Percentiles rank a stretch among this genome's conserved stretches.
These are phyloP conservation scores for Sparus aurata DNA, from an alignment of 2,797 vertebrate genomes.

Conservation along the genomic window DNA sequence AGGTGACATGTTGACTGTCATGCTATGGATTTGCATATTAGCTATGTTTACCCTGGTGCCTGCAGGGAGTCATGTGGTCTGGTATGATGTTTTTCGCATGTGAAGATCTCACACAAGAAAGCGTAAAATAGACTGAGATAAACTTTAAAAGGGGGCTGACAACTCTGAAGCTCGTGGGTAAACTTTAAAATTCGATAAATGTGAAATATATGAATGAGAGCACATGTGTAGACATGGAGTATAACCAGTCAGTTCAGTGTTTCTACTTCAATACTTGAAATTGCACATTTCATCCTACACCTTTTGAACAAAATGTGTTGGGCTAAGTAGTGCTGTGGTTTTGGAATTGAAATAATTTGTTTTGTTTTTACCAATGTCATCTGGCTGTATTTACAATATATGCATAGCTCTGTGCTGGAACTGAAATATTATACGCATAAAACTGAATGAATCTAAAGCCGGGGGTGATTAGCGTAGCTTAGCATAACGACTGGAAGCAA, in stretches of 20 bases:
- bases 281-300: not conserved
- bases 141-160: not conserved
- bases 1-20: constrained; percentile 20
- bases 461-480: not conserved
- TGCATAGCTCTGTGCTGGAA: not conserved
- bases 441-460: not conserved
- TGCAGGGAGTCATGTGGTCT: constrained; percentile 14
- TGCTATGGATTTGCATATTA: constrained; percentile 52
- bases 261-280: too few relatives aligned
- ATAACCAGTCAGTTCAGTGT: too few relatives aligned
- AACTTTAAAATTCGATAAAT: not conserved
- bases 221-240: too few relatives aligned
- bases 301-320: not conserved
- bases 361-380: not conserved
- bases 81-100: not conserved
- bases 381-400: not conserved
- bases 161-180: not conserved
- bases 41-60: not conserved
- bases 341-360: not conserved
- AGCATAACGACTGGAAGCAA: not conserved
- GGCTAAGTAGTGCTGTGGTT: not conserved
- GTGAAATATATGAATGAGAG: not conserved
- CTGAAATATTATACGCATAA: not conserved
- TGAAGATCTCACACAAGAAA: not conserved
- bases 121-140: not conserved